Evolutionary conservation across 2,797 vertebrate species (phyloP).

Genomic region (Coilia nasus): DNA sequence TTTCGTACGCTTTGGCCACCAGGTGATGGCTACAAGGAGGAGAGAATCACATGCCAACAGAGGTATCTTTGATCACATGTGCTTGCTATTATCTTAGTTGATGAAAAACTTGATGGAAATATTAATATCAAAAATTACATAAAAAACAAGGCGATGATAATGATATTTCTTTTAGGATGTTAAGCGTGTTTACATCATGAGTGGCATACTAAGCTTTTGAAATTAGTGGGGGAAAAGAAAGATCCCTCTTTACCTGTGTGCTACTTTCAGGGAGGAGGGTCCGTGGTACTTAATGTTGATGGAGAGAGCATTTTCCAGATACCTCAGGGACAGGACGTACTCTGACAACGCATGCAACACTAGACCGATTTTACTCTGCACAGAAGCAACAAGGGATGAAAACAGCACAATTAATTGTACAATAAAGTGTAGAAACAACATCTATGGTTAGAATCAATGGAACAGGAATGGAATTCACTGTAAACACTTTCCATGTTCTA

Average conservation of each 20-base stretch:
- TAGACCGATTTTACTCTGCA: conserved; percentile 90
- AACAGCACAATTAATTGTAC: conserved; percentile 47
- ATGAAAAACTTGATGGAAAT: too few species aligned
- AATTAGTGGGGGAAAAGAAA: too few species aligned
- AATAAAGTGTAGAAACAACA: neutral
- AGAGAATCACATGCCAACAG: neutral
- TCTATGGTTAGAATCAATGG: neutral
- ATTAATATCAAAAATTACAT: too few species aligned
- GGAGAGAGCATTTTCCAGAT: conserved; percentile 84
- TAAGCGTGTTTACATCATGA: neutral
- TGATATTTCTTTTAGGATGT: neutral
- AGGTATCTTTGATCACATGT: neutral
- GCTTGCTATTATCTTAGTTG: too few species aligned
- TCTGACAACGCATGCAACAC: conserved; percentile 90
- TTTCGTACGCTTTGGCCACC: conserved; percentile 88
- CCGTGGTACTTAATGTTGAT: conserved; percentile 87
- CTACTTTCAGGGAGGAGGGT: conserved; percentile 83
- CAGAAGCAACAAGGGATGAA: conserved; percentile 34
- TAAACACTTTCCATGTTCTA: neutral
- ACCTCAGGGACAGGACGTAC: conserved; percentile 87
- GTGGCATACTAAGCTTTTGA: neutral
- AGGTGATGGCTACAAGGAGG: conserved; percentile 75
- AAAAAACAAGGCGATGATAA: neutral
- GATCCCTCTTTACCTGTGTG: conserved; percentile 81
- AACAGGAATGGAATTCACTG: neutral